Evolutionary conservation across 2,888 invertebrate genomes (phyloP), one percentile per base, ranked within the genome.

Genomic region (Pardosa pseudoannulata): DNA sequence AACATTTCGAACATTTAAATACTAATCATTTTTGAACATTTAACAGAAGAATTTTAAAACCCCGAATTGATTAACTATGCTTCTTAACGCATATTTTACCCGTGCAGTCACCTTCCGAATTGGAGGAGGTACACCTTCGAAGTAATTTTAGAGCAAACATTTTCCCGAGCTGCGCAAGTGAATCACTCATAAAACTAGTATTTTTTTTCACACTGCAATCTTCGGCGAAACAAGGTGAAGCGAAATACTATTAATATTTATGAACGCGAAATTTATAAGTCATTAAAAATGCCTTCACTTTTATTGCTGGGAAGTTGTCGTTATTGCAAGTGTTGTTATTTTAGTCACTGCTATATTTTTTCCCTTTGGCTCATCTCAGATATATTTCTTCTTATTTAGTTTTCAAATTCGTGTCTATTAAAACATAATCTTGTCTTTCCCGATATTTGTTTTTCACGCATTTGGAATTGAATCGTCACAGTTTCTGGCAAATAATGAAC

Each of bases 211-310:
- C n/a, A n/a, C n/a, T n/a, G n/a, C n/a, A n/a, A n/a, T n/a, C n/a
- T n/a, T n/a, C n/a, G n/a, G n/a, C n/a, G n/a, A n/a, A n/a, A n/a
- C n/a, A n/a, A n/a, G n/a, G n/a, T 56, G 23, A 19, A 56, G 56
- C 23, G 56, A 16, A 16, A 56, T 56, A 23, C 56, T 11, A 56
- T 56, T 23, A 19, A 56, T 56, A 56, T 56, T 56, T 56, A 56
- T 56, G 56, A 56, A 56, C 56, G 56, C 16, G 23, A 19, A 56
- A 56, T 56, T 56, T 56, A 56, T 56, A 56, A 56, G 19, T 56
- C 56, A 56, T 56, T 56, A 56, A 56, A 56, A 23, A 23, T 56
- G 23, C 23, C 56, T 16, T 46, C 16, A 16, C 13, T 13, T 46
- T 46, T 16, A 16, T 16, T 13, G 46, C 13, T 46, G 2, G 16